Conservation (phyloP, 2,888 invertebrate species). For the Pharmacophagus antenor region DNA sequence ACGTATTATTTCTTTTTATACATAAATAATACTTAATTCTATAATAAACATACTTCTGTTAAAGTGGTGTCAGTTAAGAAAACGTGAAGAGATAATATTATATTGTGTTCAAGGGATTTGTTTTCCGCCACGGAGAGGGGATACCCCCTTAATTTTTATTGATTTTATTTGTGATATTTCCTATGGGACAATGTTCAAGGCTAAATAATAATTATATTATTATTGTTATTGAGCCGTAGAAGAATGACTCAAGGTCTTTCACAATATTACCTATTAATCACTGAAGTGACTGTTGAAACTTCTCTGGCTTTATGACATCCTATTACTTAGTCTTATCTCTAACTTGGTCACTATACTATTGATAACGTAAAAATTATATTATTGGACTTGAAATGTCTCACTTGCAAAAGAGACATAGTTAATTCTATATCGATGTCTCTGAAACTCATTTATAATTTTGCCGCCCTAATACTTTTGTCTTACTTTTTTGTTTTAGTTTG, state of each 20-base stretch:
- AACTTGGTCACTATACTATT: background rate
- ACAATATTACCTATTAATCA: background rate
- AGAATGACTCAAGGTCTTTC: background rate
- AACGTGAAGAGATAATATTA: too few relatives aligned
- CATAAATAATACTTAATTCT: too few relatives aligned
- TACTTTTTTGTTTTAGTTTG: too few relatives aligned
- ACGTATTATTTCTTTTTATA: too few relatives aligned
- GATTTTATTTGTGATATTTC: too few relatives aligned
- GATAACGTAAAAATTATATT: background rate
- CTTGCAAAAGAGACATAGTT: background rate
- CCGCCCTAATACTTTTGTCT: background rate
- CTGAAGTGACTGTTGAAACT: conserved; percentile 4
- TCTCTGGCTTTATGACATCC: background rate
- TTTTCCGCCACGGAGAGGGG: too few relatives aligned
- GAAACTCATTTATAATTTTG: background rate
- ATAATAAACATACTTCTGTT: too few relatives aligned
- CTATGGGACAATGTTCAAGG: too few relatives aligned
- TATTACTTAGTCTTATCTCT: background rate
- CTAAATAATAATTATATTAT: background rate
- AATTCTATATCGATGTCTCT: background rate
- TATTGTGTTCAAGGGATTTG: too few relatives aligned
- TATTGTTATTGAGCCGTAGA: background rate
- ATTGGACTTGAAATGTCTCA: background rate
- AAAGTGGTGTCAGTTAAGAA: too few relatives aligned
- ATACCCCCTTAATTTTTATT: too few relatives aligned